These are phyloP conservation scores for Saiga tatarica DNA, from an alignment of 2,113 vertebrate genomes.

Conservation along the genomic window DNA sequence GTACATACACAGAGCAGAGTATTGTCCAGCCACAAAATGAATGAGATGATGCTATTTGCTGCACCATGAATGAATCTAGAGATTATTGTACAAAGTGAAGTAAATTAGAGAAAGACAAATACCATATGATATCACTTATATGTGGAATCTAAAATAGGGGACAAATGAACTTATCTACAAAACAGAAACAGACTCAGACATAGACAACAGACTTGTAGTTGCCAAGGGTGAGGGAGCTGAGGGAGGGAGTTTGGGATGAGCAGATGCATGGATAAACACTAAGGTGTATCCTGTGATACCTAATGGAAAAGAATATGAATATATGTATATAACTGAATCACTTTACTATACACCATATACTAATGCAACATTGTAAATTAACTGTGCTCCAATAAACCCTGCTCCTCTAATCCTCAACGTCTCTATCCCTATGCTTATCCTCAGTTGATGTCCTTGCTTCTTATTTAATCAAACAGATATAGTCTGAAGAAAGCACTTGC, in stretches of 20 bases:
- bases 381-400: neutral
- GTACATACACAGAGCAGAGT: neutral
- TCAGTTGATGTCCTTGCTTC: neutral
- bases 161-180: neutral
- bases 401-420: neutral
- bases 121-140: neutral
- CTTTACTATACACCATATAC: neutral
- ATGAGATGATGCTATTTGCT: neutral
- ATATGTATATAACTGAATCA: neutral
- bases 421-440: neutral
- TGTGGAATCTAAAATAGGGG: neutral
- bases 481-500: neutral
- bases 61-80: too few relatives aligned
- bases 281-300: neutral
- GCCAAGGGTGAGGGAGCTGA: neutral
- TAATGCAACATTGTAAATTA: neutral
- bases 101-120: neutral
- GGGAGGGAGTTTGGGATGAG: neutral
- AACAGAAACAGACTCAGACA: neutral
- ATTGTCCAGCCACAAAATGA: neutral
- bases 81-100: neutral
- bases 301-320: neutral
- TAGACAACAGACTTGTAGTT: neutral
- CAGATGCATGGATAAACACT: neutral
- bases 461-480: neutral